phyloP scores from a whole-genome alignment of 2,797 vertebrate genomes.

The Sebastes nivosus region DNA sequence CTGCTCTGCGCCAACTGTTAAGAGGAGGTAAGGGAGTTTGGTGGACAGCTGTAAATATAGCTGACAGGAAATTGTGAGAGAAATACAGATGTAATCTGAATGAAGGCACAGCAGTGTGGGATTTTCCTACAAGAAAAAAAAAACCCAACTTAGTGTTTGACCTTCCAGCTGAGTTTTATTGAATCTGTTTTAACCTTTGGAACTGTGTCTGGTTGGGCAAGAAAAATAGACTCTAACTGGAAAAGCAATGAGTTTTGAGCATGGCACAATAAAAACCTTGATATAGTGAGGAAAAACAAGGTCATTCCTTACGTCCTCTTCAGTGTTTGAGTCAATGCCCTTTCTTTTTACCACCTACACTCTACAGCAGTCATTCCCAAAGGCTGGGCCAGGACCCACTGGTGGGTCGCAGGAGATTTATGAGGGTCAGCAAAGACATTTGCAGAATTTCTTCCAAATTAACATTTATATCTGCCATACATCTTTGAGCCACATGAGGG shows the following conservation, averaged over 20 bases:
- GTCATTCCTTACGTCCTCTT: neutral
- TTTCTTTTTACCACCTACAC: neutral
- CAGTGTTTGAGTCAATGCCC: neutral
- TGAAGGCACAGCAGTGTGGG: neutral
- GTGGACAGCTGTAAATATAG: conserved; percentile 1
- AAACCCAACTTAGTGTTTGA: neutral
- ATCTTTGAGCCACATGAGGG: no score
- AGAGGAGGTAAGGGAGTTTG: neutral
- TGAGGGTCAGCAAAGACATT: no score
- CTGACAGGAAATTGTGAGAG: neutral
- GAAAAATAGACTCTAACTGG: neutral
- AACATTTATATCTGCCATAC: no score
- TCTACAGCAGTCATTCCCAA: no score
- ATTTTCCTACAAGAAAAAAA: neutral
- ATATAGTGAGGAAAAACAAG: neutral
- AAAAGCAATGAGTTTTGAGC: neutral
- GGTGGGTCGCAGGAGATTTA: no score
- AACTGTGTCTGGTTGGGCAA: neutral
- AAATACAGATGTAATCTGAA: conserved; percentile 3
- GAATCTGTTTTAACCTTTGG: conserved; percentile 3
- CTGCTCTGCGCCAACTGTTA: neutral
- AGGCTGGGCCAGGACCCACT: no score
- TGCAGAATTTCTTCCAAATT: no score
- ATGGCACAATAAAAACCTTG: neutral
- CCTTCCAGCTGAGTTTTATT: conserved; percentile 18